Conservation (phyloP, 2,888 invertebrate genomes). For the Pogonocherus hispidulus region DNA sequence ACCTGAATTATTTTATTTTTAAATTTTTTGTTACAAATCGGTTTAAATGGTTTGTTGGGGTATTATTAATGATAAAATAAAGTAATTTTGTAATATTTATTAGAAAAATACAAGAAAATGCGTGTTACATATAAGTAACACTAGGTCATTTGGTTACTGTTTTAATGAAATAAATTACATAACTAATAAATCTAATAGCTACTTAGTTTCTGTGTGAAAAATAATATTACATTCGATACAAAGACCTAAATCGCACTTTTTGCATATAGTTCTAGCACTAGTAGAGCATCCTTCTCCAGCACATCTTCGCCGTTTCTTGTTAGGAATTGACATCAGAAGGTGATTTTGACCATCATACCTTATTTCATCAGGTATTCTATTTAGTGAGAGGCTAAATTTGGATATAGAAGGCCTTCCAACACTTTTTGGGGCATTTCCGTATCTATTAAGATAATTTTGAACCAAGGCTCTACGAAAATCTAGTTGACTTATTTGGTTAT, state of each 20-base stretch:
- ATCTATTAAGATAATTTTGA: not conserved
- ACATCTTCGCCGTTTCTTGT: slow-evolving; percentile 15
- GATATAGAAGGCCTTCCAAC: slow-evolving; percentile 8
- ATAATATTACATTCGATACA: not conserved
- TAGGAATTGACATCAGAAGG: slow-evolving; percentile 7
- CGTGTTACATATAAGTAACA: slow-evolving; percentile 24
- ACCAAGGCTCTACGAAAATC: not conserved
- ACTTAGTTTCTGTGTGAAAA: slow-evolving; percentile 3
- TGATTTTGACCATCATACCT: slow-evolving; percentile 9
- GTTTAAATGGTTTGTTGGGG: slow-evolving; percentile 4
- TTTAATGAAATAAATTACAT: slow-evolving; percentile 9
- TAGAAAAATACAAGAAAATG: slow-evolving; percentile 2
- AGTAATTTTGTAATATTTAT: not conserved
- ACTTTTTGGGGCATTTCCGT: not conserved
- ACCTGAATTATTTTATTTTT: not conserved
- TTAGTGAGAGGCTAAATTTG: slow-evolving; percentile 20
- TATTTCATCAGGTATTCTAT: too few species aligned
- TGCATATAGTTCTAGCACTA: slow-evolving; percentile 23
- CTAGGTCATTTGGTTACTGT: slow-evolving; percentile 22
- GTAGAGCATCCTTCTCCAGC: slow-evolving; percentile 15
- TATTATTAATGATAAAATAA: slow-evolving; percentile 2
- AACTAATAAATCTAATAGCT: not conserved
- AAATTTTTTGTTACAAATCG: not conserved
- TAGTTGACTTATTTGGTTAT: not conserved
- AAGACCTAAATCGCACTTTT: slow-evolving; percentile 23